Evolutionary conservation across 2,888 invertebrate species (phyloP).

Genomic region (Stegana nigrithorax): DNA sequence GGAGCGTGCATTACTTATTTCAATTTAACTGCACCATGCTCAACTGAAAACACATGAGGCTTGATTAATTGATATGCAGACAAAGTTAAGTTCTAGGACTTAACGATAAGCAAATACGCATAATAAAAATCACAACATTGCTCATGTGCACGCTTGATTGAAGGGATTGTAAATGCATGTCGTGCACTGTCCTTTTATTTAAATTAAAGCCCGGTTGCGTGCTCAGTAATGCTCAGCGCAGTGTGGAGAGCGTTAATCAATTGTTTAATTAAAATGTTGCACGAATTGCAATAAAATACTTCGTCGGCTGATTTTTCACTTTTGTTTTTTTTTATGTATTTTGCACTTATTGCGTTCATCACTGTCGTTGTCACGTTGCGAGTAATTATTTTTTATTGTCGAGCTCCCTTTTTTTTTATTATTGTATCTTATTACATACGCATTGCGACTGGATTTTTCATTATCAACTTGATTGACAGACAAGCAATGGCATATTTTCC

Average conservation of each 20-base stretch:
- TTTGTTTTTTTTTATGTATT: background rate
- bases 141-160: background rate
- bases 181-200: no score
- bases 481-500: no score
- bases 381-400: background rate
- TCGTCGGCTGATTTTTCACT: background rate
- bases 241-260: conserved; percentile 6
- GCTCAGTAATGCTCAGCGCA: background rate
- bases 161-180: no score
- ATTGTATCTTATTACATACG: background rate
- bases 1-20: no score
- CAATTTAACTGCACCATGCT: no score
- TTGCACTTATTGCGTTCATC: background rate
- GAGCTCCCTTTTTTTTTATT: background rate
- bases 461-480: conserved; percentile 10
- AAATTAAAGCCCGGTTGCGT: background rate
- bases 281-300: conserved; percentile 1
- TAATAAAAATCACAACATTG: no score
- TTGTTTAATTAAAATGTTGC: conserved; percentile 15
- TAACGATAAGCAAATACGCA: no score
- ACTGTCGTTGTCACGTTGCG: background rate
- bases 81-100: no score
- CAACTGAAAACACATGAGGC: no score
- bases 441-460: background rate
- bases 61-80: no score